Evolutionary conservation across 2,888 invertebrate genomes (phyloP), one percentile per base, ranked within the genome.

Genomic region (Troides aeacus): DNA sequence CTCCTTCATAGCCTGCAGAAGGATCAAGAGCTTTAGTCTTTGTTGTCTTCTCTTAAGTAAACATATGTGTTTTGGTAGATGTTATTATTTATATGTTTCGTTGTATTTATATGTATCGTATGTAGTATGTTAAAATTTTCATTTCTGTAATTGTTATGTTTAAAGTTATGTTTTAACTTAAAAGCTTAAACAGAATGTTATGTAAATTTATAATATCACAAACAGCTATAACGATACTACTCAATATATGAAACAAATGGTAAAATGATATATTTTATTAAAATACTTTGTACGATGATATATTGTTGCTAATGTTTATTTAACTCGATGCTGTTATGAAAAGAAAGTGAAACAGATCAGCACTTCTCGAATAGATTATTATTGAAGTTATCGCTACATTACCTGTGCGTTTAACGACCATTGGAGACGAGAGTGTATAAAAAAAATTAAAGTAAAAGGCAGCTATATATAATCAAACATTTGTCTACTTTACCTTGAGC

Each of bases 1-100:
- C 53, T 24, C n/a, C n/a, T 57, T 57, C 56, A 57, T 36, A 30
- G 39, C 56, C 64, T 57, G 36, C 36, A 39, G 64, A 36, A 30
- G 64, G 64, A 64, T 64, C 53, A 64, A 56, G 21, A 10, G 24
- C 30, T 56, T 24, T 39, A n/a, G 24, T 64, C 30, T 30, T 23
- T 17, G 4, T 5, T n/a, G 6, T n/a, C 53, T n/a, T n/a, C 18
- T 58, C 6, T 12, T 58, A 23, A 23, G 23, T 15, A 58, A 58
- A 2, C 8, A 23, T 5, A 58, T 23, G 57, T 8, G 12, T 12
- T 23, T 58, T 58, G 12, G n/a, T n/a, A 23, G 1, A 23, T 58
- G 18, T 56, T n/a, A 18, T 56, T 18, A 56, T n/a, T 56, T 56
- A 4, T 56, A 23, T 58, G 4, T 58, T 23, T n/a, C 10, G 0